A percentile compares a stretch with the other conserved stretches of the same genome.
Conservation (phyloP, 2,888 invertebrate species). For the Girardia tigrina region DNA sequence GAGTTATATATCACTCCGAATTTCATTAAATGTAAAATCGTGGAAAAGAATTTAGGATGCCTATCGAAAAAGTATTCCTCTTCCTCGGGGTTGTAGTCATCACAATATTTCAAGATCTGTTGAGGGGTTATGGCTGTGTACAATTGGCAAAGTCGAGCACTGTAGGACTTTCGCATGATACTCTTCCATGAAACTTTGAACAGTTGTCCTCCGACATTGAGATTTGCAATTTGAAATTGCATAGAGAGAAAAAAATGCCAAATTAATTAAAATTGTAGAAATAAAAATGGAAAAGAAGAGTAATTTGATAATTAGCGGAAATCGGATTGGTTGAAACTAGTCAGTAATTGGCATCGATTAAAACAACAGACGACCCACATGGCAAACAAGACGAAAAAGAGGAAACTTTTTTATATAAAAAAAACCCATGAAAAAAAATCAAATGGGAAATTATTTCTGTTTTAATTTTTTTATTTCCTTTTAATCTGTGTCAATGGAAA, state of each 20-base stretch:
- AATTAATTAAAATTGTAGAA: background rate
- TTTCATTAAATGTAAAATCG: conserved; percentile 12
- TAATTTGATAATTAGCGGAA: conserved; percentile 5
- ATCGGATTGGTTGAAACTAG: conserved; percentile 4
- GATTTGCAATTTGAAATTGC: conserved; percentile 18
- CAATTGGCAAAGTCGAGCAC: background rate
- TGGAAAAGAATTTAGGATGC: background rate
- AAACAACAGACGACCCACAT: too few relatives aligned
- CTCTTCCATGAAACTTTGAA: background rate
- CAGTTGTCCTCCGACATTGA: background rate
- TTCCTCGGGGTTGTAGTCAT: background rate
- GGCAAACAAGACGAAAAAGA: too few relatives aligned
- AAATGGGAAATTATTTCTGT: too few relatives aligned
- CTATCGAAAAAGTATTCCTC: conserved; percentile 13
- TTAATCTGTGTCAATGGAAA: too few relatives aligned
- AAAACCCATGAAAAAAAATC: too few relatives aligned
- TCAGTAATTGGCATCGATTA: conserved; percentile 1
- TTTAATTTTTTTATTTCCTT: too few relatives aligned
- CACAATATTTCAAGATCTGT: conserved; percentile 1
- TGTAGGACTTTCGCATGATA: background rate
- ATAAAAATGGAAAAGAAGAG: background rate
- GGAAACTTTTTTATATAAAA: too few relatives aligned
- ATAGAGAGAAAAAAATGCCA: background rate
- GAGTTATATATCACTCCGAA: background rate
- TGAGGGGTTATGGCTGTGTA: background rate